Evolutionary conservation across 2,113 vertebrate species (phyloP).

Genomic region (Panthera uncia): DNA sequence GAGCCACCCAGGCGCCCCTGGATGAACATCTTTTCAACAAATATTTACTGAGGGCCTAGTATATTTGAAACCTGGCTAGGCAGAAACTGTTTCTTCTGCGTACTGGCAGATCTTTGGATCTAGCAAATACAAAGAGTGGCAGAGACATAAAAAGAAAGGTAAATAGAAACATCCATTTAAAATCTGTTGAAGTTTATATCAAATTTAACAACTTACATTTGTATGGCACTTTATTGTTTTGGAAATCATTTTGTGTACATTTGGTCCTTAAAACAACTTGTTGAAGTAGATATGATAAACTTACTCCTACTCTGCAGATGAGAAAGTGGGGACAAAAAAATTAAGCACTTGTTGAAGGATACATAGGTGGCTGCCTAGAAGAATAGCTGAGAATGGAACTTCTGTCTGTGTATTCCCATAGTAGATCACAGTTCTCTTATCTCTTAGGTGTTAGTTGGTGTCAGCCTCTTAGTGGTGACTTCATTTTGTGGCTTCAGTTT

Average conservation of each 20-base stretch:
- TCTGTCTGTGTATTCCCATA: neutral
- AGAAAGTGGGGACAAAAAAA: neutral
- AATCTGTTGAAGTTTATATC: neutral
- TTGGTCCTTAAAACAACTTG: slow-evolving; percentile 16
- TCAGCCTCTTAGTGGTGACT: neutral
- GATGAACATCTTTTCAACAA: neutral
- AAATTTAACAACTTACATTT: neutral
- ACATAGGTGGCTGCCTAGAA: neutral
- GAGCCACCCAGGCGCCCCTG: too few species aligned
- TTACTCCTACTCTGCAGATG: neutral
- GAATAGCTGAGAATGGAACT: neutral
- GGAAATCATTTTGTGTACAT: neutral
- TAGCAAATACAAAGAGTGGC: neutral
- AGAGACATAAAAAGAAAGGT: neutral
- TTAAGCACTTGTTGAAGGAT: neutral
- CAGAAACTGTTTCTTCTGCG: neutral
- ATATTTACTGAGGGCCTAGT: neutral
- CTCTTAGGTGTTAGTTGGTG: neutral
- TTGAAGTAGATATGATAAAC: neutral
- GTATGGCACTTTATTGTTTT: neutral
- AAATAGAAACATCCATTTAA: neutral
- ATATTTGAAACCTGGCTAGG: neutral
- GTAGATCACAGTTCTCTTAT: neutral
- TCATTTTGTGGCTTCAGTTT: neutral
- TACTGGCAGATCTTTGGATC: neutral